Evolutionary conservation across 2,888 invertebrate genomes (phyloP).

Genomic region (Selenia dentaria): DNA sequence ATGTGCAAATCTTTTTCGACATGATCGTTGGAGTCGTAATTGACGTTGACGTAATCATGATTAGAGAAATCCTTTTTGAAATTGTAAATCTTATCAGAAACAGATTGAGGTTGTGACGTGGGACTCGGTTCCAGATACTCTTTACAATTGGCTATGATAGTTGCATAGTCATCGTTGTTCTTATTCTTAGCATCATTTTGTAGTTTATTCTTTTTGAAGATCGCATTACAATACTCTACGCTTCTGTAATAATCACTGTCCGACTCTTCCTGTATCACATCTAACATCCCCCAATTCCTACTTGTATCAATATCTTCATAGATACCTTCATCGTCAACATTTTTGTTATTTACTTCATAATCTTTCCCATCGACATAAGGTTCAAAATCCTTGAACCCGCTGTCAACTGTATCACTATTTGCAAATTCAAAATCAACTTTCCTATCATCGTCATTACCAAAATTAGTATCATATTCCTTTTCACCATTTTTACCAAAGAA

Average conservation of each 20-base stretch:
- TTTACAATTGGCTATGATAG: constrained; percentile 33
- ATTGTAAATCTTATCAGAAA: constrained; percentile 68
- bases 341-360: constrained; percentile 34
- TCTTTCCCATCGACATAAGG: neutral
- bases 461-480: constrained; percentile 59
- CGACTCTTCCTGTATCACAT: constrained; percentile 76
- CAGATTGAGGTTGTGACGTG: constrained; percentile 61
- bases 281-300: constrained; percentile 60
- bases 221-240: constrained; percentile 67
- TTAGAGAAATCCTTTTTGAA: constrained; percentile 75
- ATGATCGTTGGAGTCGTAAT: constrained; percentile 49
- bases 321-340: constrained; percentile 62
- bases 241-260: constrained; percentile 79
- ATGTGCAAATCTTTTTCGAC: constrained; percentile 27
- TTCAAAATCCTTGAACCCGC: neutral
- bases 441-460: constrained; percentile 33
- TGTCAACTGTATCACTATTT: neutral
- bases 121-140: constrained; percentile 47
- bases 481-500: constrained; percentile 58
- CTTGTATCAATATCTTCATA: constrained; percentile 69
- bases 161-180: constrained; percentile 30
- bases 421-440: constrained; percentile 1
- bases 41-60: constrained; percentile 70
- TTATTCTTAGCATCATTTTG: constrained; percentile 22
- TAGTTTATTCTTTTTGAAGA: constrained; percentile 31